phyloP scores from a whole-genome alignment of 2,113 vertebrate genomes.

The Xerus inauris region DNA sequence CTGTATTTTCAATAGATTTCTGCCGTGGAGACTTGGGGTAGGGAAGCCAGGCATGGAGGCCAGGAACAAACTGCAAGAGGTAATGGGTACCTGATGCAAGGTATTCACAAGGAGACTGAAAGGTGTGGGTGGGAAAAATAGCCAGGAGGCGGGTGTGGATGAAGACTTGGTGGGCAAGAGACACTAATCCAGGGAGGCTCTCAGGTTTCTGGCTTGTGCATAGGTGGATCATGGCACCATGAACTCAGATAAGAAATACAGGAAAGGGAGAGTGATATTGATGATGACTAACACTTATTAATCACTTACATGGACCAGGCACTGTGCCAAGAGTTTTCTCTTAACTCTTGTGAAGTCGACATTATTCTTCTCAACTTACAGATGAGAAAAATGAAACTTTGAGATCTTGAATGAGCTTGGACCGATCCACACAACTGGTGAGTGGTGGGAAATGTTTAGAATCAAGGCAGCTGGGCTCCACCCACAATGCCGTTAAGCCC shows the following conservation, averaged over 20 bases:
- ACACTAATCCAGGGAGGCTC: background rate
- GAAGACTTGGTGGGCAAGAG: background rate
- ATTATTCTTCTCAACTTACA: constrained; percentile 7
- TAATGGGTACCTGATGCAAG: background rate
- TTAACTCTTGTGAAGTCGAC: constrained; percentile 9
- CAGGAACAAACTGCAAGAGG: background rate
- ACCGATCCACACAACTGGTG: background rate
- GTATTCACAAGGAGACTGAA: background rate
- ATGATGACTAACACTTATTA: background rate
- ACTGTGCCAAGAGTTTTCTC: background rate
- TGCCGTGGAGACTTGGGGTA: background rate
- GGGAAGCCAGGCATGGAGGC: background rate
- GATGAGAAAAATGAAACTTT: constrained; percentile 48
- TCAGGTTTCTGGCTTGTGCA: background rate
- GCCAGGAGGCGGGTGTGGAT: background rate
- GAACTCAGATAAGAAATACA: background rate
- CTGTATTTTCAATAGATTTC: background rate
- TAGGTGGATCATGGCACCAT: background rate
- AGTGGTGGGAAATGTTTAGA: constrained; percentile 12
- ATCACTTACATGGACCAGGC: background rate
- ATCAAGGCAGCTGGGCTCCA: background rate
- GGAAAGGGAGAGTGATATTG: constrained; percentile 9
- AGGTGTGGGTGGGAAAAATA: background rate
- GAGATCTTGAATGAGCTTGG: background rate
- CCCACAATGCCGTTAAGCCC: background rate